phyloP scores from a whole-genome alignment of 2,888 invertebrate species.

The Scaptomyza polygonia region DNA sequence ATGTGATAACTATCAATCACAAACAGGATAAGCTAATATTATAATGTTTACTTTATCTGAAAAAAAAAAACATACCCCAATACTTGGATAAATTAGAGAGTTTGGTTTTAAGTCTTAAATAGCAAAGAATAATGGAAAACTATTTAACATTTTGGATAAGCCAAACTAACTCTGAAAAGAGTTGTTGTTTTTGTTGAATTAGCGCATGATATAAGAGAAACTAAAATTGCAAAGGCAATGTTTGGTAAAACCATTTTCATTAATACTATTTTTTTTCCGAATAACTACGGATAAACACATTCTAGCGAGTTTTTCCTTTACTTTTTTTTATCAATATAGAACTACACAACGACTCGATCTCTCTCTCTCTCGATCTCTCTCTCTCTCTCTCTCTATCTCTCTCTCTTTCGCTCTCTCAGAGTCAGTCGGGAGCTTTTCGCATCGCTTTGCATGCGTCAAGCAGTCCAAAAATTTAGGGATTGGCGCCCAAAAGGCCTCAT shows the following conservation, averaged over 20 bases:
- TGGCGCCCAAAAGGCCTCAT: conserved; percentile 78
- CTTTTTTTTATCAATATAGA: conserved; percentile 8
- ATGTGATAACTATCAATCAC: background rate
- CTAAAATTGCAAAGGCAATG: background rate
- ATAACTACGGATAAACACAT: conserved; percentile 5
- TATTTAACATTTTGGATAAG: background rate
- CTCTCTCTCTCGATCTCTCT: background rate
- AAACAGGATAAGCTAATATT: background rate
- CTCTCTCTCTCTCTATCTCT: background rate
- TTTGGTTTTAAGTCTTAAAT: too few relatives aligned
- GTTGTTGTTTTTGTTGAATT: background rate
- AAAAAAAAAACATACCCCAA: background rate
- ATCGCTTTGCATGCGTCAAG: conserved; percentile 31
- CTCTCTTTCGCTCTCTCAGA: background rate
- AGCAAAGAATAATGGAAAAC: too few relatives aligned
- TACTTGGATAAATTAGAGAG: too few relatives aligned
- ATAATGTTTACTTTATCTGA: background rate
- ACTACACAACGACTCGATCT: conserved; percentile 2
- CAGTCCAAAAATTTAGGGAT: conserved; percentile 69
- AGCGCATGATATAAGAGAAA: too few relatives aligned
- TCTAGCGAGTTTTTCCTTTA: background rate
- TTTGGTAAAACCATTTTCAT: background rate
- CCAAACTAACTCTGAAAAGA: background rate
- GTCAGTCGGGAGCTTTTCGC: conserved; percentile 28
- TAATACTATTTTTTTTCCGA: background rate